phyloP scores from a whole-genome alignment of 2,113 vertebrate genomes.

The Piaya cayana region DNA sequence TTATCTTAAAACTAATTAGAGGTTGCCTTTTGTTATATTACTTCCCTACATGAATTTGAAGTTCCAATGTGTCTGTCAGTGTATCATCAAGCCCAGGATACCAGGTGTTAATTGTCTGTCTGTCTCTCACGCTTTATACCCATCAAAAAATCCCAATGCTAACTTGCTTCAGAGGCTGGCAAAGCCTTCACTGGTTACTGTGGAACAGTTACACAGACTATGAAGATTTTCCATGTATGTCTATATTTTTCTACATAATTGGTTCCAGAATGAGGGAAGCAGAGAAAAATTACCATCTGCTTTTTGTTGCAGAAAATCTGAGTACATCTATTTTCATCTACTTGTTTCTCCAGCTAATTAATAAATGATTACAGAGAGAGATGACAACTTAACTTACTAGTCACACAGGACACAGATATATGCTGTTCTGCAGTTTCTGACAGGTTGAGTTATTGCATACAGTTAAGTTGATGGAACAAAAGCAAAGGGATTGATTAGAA shows the following conservation, averaged over 20 bases:
- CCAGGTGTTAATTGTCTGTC: background rate
- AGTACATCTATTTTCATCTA: conserved; percentile 25
- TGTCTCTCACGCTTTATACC: background rate
- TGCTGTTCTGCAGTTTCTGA: background rate
- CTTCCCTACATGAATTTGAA: background rate
- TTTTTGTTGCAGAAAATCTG: background rate
- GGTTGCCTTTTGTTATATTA: background rate
- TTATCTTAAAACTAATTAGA: background rate
- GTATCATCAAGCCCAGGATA: background rate
- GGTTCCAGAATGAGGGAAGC: background rate
- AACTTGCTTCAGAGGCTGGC: background rate
- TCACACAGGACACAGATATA: background rate
- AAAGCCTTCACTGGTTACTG: background rate
- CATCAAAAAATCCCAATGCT: background rate
- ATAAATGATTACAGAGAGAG: conserved; percentile 16
- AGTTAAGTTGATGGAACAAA: background rate
- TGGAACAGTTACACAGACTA: background rate
- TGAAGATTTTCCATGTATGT: background rate
- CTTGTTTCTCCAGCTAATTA: conserved; percentile 26
- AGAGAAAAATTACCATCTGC: background rate
- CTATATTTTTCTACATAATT: background rate
- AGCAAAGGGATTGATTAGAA: background rate
- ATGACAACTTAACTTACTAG: conserved; percentile 7
- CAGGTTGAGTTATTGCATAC: background rate
- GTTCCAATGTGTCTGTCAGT: background rate